Conservation (phyloP, 2,888 invertebrate genomes). For the Dexiosoma caninum region DNA sequence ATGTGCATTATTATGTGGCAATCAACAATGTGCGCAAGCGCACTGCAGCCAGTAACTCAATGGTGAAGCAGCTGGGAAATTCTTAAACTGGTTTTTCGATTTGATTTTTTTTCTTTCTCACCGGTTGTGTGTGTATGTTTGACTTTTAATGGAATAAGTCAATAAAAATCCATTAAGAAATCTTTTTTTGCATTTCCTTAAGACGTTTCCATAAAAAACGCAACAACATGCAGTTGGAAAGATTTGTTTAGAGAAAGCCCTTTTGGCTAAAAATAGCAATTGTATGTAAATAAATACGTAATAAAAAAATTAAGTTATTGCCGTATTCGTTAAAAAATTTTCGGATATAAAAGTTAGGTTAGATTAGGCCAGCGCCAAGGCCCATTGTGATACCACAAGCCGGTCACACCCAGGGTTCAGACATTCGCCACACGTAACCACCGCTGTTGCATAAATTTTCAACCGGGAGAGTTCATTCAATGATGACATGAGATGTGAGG, state of each 20-base stretch:
- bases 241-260: constrained; percentile 46
- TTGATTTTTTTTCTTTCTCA: neutral
- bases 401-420: no score
- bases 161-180: constrained; percentile 53
- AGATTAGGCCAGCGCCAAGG: no score
- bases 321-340: neutral
- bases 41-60: neutral
- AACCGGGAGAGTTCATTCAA: no score
- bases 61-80: constrained; percentile 69
- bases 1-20: constrained; percentile 49
- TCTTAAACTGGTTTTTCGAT: constrained; percentile 69
- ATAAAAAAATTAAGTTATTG: neutral
- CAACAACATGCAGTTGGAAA: neutral
- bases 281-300: neutral
- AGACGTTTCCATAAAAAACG: constrained; percentile 27
- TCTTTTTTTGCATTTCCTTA: neutral
- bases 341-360: no score
- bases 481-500: no score
- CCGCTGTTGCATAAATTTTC: no score
- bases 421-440: no score
- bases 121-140: neutral
- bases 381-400: no score
- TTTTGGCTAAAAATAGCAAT: constrained; percentile 20
- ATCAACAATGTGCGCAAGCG: constrained; percentile 30
- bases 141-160: neutral